These are phyloP conservation scores for Pitangus sulphuratus DNA, from an alignment of 2,797 vertebrate species.

Conservation along the genomic window DNA sequence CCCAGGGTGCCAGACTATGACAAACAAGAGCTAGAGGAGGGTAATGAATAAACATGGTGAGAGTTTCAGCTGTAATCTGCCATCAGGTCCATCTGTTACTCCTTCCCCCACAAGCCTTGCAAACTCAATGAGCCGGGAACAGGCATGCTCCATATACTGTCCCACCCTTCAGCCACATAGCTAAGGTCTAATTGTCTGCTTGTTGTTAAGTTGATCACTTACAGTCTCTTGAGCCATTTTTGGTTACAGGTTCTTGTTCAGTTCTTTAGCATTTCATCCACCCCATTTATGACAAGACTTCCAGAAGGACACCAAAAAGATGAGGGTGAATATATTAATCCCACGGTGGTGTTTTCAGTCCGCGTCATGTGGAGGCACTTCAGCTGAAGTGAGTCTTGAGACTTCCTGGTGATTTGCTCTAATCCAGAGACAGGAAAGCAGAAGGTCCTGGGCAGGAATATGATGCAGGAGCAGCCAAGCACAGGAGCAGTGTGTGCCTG, in stretches of 20 bases:
- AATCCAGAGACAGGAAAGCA: neutral
- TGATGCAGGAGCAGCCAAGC: neutral
- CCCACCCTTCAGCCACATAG: conserved; percentile 5
- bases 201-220: neutral
- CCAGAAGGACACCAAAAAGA: neutral
- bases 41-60: conserved; percentile 53
- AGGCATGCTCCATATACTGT: neutral
- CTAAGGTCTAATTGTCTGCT: neutral
- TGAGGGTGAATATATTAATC: conserved; percentile 10
- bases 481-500: fast-evolving
- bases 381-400: neutral
- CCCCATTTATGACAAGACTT: neutral
- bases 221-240: neutral
- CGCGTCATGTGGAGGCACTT: neutral
- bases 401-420: neutral
- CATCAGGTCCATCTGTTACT: conserved; percentile 23
- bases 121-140: neutral
- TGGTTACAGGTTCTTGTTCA: neutral
- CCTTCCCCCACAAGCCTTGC: conserved; percentile 29
- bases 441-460: neutral
- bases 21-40: conserved; percentile 32
- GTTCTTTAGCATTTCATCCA: neutral
- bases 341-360: neutral
- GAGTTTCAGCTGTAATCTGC: conserved; percentile 50
- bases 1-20: conserved; percentile 1